Percentiles rank a stretch among this genome's conserved stretches.
phyloP scores from a whole-genome alignment of 2,888 invertebrate species.

The Philhelius pedissequus region DNA sequence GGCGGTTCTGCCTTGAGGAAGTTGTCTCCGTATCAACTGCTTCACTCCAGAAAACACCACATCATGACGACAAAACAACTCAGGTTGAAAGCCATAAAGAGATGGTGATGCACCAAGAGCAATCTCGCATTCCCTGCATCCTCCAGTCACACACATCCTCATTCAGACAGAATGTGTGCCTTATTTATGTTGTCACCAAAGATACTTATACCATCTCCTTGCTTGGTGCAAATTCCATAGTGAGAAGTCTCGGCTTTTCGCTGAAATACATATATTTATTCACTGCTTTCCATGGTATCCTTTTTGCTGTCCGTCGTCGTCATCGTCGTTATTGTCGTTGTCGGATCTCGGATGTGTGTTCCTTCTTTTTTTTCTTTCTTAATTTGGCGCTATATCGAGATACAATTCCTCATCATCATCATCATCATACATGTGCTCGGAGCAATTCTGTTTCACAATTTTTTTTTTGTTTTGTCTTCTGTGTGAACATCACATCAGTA shows the following conservation, averaged over 20 bases:
- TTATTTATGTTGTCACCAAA: conserved; percentile 67
- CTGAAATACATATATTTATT: conserved; percentile 56
- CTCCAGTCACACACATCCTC: background rate
- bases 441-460: conserved; percentile 26
- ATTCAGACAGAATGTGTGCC: conserved; percentile 41
- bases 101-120: conserved; percentile 19
- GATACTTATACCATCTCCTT: conserved; percentile 23
- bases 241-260: conserved; percentile 49
- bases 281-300: conserved; percentile 15
- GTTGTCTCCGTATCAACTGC: conserved; percentile 46
- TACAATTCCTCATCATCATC: conserved; percentile 54
- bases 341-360: conserved; percentile 7
- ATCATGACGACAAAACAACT: conserved; percentile 4
- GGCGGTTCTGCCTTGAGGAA: conserved; percentile 47
- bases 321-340: background rate
- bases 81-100: conserved; percentile 39
- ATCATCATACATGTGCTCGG: conserved; percentile 38
- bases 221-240: conserved; percentile 56
- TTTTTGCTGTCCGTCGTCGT: conserved; percentile 15
- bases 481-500: conserved; percentile 25
- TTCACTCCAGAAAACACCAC: conserved; percentile 49
- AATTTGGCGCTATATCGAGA: conserved; percentile 63
- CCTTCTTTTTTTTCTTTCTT: conserved; percentile 12
- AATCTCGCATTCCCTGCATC: background rate
- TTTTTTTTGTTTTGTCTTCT: background rate